Conservation (phyloP, 2,888 invertebrate genomes). For the Hydropsyche betteni region DNA sequence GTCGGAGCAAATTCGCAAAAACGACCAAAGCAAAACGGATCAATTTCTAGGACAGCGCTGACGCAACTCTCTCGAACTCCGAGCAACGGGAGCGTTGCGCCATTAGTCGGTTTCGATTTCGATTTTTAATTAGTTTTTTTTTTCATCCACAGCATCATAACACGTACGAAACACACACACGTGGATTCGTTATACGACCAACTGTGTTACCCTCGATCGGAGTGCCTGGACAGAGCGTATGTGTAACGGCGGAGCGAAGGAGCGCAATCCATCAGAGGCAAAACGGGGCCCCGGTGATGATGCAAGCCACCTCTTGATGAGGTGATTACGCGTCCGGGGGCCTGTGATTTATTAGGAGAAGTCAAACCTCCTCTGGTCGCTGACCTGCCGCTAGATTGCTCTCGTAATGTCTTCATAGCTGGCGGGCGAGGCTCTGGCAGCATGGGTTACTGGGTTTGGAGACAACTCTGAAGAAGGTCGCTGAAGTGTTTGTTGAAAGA, state of each 20-base stretch:
- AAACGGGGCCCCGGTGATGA: slow-evolving; percentile 38
- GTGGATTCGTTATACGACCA: too few species aligned
- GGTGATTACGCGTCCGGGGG: slow-evolving; percentile 45
- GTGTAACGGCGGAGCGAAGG: slow-evolving; percentile 27
- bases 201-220: neutral
- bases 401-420: slow-evolving; percentile 47
- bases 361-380: slow-evolving; percentile 43
- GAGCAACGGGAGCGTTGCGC: slow-evolving; percentile 27
- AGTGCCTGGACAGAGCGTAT: neutral
- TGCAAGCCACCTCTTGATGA: slow-evolving; percentile 46
- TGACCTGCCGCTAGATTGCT: slow-evolving; percentile 44
- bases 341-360: slow-evolving; percentile 45
- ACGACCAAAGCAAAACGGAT: too few species aligned
- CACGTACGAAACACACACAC: too few species aligned
- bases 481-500: too few species aligned
- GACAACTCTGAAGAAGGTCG: too few species aligned
- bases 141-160: neutral
- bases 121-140: slow-evolving; percentile 39
- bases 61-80: neutral
- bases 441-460: too few species aligned
- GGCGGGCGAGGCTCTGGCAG: slow-evolving; percentile 11
- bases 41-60: too few species aligned
- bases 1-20: neutral
- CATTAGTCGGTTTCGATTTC: slow-evolving; percentile 38
- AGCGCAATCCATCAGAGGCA: slow-evolving; percentile 37